Evolutionary conservation across 2,888 invertebrate species (phyloP).

Genomic region (Gymnosoma rotundatum): DNA sequence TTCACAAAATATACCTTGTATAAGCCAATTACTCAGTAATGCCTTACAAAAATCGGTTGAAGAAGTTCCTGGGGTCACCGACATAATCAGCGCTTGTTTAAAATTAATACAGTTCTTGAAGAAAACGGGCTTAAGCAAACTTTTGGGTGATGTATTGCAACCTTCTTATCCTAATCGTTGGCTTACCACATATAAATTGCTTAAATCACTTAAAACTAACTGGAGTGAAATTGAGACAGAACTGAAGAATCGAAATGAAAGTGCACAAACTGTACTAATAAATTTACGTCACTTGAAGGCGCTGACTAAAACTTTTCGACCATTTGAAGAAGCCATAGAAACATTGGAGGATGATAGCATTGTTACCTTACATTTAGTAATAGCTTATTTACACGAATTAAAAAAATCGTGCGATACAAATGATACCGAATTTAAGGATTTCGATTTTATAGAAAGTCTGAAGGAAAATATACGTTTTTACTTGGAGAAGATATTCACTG

Average conservation of each 20-base stretch:
- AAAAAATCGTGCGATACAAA: background rate
- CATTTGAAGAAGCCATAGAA: constrained; percentile 21
- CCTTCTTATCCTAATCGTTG: background rate
- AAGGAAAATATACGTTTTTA: background rate
- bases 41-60: background rate
- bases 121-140: no score
- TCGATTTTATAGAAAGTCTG: background rate
- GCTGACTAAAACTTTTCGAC: background rate
- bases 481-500: background rate
- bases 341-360: background rate
- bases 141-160: background rate
- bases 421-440: background rate
- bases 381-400: constrained; percentile 16
- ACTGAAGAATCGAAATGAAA: background rate
- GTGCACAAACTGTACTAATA: no score
- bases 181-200: background rate
- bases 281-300: background rate
- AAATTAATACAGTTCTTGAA: background rate
- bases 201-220: background rate
- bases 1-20: no score
- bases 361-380: constrained; percentile 20
- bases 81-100: background rate
- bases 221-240: background rate
- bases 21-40: constrained; percentile 21
- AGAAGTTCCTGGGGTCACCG: background rate